These are phyloP conservation scores for Lethenteron camtschaticum DNA, from an alignment of 2,113 vertebrate species.

Conservation along the genomic window DNA sequence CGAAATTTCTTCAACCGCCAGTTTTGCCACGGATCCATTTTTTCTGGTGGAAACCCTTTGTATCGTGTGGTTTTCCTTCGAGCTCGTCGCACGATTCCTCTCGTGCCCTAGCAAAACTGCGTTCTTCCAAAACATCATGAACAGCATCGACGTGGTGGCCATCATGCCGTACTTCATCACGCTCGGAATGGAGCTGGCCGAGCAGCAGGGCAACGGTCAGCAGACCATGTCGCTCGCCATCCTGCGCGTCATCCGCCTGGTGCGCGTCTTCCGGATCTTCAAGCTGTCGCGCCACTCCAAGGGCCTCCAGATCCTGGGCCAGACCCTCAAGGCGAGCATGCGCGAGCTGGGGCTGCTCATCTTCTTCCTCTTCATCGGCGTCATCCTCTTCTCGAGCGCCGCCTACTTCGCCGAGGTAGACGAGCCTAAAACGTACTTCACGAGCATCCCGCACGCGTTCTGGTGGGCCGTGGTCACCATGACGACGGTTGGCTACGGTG, in stretches of 20 bases:
- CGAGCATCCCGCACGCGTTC: conserved; percentile 3
- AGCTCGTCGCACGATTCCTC: conserved; percentile 41
- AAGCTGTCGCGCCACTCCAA: conserved; percentile 10
- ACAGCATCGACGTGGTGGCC: conserved; percentile 69
- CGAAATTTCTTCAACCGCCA: conserved; percentile 11
- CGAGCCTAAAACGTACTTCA: neutral
- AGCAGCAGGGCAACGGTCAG: conserved; percentile 29
- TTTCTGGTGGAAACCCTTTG: conserved; percentile 65
- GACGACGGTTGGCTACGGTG: neutral
- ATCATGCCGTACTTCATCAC: conserved; percentile 73
- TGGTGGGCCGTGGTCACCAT: conserved; percentile 3
- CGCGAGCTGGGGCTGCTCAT: conserved; percentile 6
- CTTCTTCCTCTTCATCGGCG: conserved; percentile 4
- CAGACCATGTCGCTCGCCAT: conserved; percentile 55
- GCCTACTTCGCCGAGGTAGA: conserved; percentile 3
- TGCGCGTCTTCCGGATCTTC: conserved; percentile 23
- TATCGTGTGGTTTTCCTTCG: conserved; percentile 75
- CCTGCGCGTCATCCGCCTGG: conserved; percentile 52
- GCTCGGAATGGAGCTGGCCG: conserved; percentile 47
- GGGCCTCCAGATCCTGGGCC: conserved; percentile 5
- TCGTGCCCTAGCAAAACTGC: conserved; percentile 40
- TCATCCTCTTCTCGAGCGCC: conserved; percentile 4
- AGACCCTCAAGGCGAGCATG: conserved; percentile 3
- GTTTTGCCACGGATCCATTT: conserved; percentile 45
- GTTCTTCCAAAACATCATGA: conserved; percentile 79